phyloP scores from a whole-genome alignment of 2,888 invertebrate species.

The Cenopis cana region DNA sequence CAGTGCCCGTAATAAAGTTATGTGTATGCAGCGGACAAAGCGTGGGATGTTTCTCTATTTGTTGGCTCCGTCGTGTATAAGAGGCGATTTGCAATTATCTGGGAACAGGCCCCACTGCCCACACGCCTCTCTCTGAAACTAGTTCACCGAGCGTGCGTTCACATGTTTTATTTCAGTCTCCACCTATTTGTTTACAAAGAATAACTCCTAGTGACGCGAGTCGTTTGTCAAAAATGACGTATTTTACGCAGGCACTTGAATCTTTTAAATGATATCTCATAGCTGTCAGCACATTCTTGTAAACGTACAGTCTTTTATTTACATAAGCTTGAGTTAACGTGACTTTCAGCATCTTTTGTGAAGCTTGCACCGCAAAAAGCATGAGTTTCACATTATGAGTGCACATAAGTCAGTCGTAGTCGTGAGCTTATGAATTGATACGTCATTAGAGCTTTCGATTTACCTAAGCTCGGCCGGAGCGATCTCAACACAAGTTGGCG shows the following conservation, averaged over 20 bases:
- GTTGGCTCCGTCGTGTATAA: conserved; percentile 41
- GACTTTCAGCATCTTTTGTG: conserved; percentile 21
- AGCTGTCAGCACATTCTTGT: conserved; percentile 30
- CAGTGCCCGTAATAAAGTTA: conserved; percentile 38
- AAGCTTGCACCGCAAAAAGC: conserved; percentile 14
- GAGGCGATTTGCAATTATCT: conserved; percentile 46
- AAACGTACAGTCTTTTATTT: conserved; percentile 22
- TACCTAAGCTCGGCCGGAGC: conserved; percentile 48
- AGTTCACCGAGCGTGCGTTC: conserved; percentile 43
- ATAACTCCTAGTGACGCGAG: conserved; percentile 37
- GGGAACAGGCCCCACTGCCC: conserved; percentile 42
- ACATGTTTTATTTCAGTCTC: conserved; percentile 44
- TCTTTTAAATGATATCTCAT: conserved; percentile 27
- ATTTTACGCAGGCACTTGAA: conserved; percentile 32
- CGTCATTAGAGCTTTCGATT: conserved; percentile 63
- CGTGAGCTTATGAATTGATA: conserved; percentile 59
- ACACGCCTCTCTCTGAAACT: conserved; percentile 38
- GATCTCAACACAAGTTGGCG: conserved; percentile 54
- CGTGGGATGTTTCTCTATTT: conserved; percentile 45
- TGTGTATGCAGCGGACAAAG: conserved; percentile 42
- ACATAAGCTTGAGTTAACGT: conserved; percentile 23
- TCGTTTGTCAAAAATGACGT: conserved; percentile 40
- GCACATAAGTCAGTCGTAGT: conserved; percentile 51
- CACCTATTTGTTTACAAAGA: conserved; percentile 43
- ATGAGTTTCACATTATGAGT: conserved; percentile 48